Conservation (phyloP, 2,113 vertebrate genomes). For the Notarius quadriscutis region DNA sequence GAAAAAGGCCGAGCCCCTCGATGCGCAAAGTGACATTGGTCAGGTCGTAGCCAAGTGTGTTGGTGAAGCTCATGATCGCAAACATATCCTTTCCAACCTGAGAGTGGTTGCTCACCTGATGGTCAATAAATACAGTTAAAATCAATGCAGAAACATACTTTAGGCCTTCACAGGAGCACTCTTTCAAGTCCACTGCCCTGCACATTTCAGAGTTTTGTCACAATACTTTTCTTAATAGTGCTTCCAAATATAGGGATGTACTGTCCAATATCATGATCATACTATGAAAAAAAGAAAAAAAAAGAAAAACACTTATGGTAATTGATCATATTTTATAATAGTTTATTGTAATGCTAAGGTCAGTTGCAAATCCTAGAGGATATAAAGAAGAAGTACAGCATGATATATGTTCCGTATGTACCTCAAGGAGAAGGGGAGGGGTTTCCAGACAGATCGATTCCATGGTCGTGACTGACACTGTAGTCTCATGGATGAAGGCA, state of each 20-base stretch:
- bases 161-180: background rate
- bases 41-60: slow-evolving; percentile 73
- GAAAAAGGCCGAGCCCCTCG: slow-evolving; percentile 76
- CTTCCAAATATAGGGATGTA: background rate
- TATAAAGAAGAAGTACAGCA: background rate
- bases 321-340: background rate
- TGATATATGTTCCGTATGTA: background rate
- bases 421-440: slow-evolving; percentile 55
- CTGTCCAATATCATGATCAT: background rate
- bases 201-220: background rate
- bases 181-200: background rate
- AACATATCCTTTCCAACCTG: slow-evolving; percentile 56
- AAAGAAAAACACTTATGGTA: background rate
- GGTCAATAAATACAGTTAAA: background rate
- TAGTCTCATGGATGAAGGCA: slow-evolving; percentile 62
- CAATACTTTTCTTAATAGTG: background rate
- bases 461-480: slow-evolving; percentile 67
- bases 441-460: slow-evolving; percentile 67
- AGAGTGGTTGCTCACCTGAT: slow-evolving; percentile 40
- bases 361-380: background rate
- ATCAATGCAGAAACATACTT: background rate
- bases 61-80: slow-evolving; percentile 79
- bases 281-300: background rate
- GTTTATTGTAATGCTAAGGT: background rate
- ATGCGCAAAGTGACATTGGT: slow-evolving; percentile 66